phyloP scores from a whole-genome alignment of 2,113 vertebrate genomes.

The Gulo gulo region DNA sequence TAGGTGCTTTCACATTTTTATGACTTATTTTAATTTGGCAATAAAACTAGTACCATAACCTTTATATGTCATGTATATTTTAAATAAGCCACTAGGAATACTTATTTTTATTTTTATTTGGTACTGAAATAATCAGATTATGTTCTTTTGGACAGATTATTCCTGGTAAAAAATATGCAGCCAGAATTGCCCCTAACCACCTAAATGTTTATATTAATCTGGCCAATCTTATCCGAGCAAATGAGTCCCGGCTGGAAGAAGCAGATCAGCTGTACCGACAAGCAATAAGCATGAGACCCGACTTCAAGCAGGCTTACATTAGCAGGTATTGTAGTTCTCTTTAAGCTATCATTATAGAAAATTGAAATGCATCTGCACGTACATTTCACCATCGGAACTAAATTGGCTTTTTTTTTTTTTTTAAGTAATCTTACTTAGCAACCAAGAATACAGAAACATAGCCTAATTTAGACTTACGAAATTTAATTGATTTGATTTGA shows the following conservation, averaged over 20 bases:
- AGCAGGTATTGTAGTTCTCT: conserved; percentile 88
- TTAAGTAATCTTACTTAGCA: neutral
- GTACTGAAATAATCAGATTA: neutral
- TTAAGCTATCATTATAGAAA: neutral
- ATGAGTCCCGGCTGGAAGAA: conserved; percentile 96
- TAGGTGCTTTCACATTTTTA: neutral
- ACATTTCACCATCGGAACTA: neutral
- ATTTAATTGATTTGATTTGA: conserved; percentile 2
- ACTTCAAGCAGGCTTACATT: conserved; percentile 99
- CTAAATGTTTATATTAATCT: conserved; percentile 99
- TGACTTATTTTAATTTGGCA: neutral
- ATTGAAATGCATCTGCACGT: neutral
- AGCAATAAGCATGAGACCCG: conserved; percentile 98
- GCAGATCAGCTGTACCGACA: conserved; percentile 97
- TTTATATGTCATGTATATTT: conserved; percentile 2
- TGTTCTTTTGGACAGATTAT: conserved; percentile 88
- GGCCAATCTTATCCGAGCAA: conserved; percentile 95
- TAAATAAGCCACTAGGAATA: neutral
- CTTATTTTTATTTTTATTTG: conserved; percentile 35
- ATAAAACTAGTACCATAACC: neutral
- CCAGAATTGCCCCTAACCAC: conserved; percentile 97
- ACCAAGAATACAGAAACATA: neutral
- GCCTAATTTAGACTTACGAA: neutral
- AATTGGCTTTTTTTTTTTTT: neutral
- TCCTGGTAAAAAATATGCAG: conserved; percentile 98